Percentiles rank a stretch among this genome's conserved stretches.
Conservation (phyloP, 2,797 vertebrate genomes). For the Melanotaenia boesemani region DNA sequence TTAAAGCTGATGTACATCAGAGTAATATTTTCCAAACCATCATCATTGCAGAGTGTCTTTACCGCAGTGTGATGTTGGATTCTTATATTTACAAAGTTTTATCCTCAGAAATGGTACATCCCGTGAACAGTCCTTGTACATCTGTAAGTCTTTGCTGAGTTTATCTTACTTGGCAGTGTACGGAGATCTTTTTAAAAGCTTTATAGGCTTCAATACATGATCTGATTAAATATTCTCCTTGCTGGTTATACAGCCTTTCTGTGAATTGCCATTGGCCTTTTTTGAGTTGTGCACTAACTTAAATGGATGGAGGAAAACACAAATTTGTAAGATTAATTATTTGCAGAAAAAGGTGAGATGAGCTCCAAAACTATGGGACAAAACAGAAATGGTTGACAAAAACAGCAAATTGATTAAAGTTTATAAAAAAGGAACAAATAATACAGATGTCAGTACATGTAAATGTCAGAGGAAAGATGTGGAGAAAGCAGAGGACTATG, state of each 20-base stretch:
- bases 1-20: too few relatives aligned
- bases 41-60: too few relatives aligned
- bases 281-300: constrained; percentile 24
- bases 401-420: not conserved
- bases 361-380: not conserved
- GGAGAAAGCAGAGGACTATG: constrained; percentile 13
- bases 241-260: constrained; percentile 42
- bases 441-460: constrained; percentile 9
- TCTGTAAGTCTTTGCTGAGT: not conserved
- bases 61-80: too few relatives aligned
- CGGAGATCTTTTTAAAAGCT: constrained; percentile 27
- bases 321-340: constrained; percentile 55
- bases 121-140: too few relatives aligned
- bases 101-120: too few relatives aligned
- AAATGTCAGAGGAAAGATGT: constrained; percentile 8
- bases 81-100: too few relatives aligned
- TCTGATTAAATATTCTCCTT: constrained; percentile 1
- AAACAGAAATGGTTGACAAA: not conserved
- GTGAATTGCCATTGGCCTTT: constrained; percentile 49
- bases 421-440: not conserved
- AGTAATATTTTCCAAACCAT: too few relatives aligned
- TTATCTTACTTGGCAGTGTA: constrained; percentile 23
- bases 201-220: constrained; percentile 36
- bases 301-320: constrained; percentile 60
- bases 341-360: constrained; percentile 17